Conservation (phyloP, 2,888 invertebrate genomes). For the Balanococcus diminutus region DNA sequence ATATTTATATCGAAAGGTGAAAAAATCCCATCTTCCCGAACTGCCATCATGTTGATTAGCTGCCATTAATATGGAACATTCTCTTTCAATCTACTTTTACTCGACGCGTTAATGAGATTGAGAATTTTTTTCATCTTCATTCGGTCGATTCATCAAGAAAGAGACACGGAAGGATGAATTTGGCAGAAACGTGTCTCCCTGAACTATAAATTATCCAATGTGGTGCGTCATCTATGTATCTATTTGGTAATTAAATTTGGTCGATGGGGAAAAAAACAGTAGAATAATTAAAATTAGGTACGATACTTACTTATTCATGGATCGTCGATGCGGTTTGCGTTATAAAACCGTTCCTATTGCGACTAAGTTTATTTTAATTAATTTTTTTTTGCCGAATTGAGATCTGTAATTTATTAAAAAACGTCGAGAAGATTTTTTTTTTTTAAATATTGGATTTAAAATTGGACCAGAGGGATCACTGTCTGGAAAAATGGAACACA, state of each 20-base stretch:
- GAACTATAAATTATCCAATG: neutral
- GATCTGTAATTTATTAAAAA: neutral
- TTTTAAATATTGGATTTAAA: neutral
- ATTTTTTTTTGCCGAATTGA: neutral
- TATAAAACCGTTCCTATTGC: conserved; percentile 21
- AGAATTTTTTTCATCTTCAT: conserved; percentile 1
- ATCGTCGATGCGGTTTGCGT: neutral
- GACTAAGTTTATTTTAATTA: conserved; percentile 30
- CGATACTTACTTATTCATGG: neutral
- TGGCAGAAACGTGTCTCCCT: neutral
- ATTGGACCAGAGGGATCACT: neutral
- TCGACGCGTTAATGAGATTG: neutral
- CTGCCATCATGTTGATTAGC: conserved; percentile 29
- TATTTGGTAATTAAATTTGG: neutral
- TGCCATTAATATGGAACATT: conserved; percentile 33
- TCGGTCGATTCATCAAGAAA: neutral
- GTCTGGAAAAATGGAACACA: neutral
- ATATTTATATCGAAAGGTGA: neutral
- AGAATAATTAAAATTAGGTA: neutral
- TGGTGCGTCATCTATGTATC: neutral
- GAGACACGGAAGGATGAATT: neutral
- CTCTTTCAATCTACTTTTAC: conserved; percentile 31
- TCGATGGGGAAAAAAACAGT: neutral
- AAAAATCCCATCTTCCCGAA: neutral
- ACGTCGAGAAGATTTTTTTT: neutral